Conservation (phyloP, 2,113 vertebrate species). For the Leptobrachium ailaonicum region DNA sequence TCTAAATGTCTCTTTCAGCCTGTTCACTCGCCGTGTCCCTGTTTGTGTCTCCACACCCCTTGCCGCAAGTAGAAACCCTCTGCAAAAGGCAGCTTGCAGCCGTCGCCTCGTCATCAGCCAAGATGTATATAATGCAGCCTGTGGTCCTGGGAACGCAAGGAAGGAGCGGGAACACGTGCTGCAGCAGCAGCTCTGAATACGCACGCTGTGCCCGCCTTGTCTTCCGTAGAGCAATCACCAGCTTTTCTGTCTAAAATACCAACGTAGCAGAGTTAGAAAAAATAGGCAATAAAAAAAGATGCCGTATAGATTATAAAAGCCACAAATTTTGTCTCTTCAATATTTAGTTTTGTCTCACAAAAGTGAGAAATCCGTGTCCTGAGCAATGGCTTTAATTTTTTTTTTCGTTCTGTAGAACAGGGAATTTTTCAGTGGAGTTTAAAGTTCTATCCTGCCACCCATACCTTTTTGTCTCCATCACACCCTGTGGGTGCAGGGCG, state of each 20-base stretch:
- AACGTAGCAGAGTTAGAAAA: too few relatives aligned
- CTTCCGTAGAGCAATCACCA: too few relatives aligned
- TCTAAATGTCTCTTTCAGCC: conserved; percentile 8
- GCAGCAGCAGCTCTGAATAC: conserved; percentile 11
- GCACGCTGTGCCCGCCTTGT: conserved; percentile 28
- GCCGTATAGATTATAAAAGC: too few relatives aligned
- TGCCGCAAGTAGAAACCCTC: conserved; percentile 7
- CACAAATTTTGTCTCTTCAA: too few relatives aligned
- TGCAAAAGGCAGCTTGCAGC: conserved; percentile 8
- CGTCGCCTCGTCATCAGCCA: conserved; percentile 10
- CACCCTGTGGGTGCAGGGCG: not conserved
- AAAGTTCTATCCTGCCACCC: not conserved
- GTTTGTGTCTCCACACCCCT: not conserved
- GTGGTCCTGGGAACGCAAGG: conserved; percentile 19
- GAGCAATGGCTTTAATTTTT: not conserved
- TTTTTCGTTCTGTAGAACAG: not conserved
- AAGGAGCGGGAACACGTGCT: conserved; percentile 33
- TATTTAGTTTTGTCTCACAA: too few relatives aligned
- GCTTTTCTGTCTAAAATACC: too few relatives aligned
- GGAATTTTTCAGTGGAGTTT: not conserved
- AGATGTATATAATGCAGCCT: conserved; percentile 4
- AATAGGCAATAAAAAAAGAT: too few relatives aligned
- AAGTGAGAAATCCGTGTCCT: too few relatives aligned
- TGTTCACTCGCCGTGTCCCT: not conserved
- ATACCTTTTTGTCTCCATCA: not conserved